Evolutionary conservation across 2,888 invertebrate genomes (phyloP).

Genomic region (Phyllotreta striolata): DNA sequence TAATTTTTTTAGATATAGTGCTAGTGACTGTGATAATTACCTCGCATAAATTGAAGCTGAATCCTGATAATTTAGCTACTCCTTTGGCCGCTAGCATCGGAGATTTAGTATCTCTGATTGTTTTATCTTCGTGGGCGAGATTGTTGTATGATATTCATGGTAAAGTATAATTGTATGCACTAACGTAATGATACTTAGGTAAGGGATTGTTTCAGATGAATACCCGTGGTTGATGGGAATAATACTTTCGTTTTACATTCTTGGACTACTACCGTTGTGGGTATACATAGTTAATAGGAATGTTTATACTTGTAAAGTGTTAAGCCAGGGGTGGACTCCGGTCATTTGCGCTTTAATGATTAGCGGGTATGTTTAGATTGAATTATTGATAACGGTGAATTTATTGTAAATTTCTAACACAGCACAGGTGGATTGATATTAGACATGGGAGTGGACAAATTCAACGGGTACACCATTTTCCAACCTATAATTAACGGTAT

Average conservation of each 20-base stretch:
- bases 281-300: slow-evolving; percentile 83
- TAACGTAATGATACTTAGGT: background rate
- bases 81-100: slow-evolving; percentile 96
- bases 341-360: slow-evolving; percentile 94
- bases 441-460: slow-evolving; percentile 79
- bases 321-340: slow-evolving; percentile 93
- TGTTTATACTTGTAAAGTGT: slow-evolving; percentile 84
- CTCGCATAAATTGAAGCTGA: slow-evolving; percentile 83
- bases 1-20: slow-evolving; percentile 72
- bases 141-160: slow-evolving; percentile 75
- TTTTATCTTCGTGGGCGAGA: slow-evolving; percentile 86
- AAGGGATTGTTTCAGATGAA: slow-evolving; percentile 61
- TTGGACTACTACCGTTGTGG: slow-evolving; percentile 78
- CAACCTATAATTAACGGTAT: slow-evolving; percentile 93
- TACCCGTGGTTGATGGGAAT: slow-evolving; percentile 81
- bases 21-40: slow-evolving; percentile 90
- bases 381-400: too few relatives aligned
- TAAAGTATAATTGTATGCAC: slow-evolving; percentile 57
- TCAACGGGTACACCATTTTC: slow-evolving; percentile 80
- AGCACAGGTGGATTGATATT: slow-evolving; percentile 90
- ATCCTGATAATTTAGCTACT: slow-evolving; percentile 97
- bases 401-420: slow-evolving; percentile 43
- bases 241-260: slow-evolving; percentile 65
- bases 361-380: slow-evolving; percentile 79
- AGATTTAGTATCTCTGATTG: slow-evolving; percentile 89